These are phyloP conservation scores for Physeter macrocephalus DNA, from an alignment of 2,113 vertebrate genomes.

Conservation along the genomic window DNA sequence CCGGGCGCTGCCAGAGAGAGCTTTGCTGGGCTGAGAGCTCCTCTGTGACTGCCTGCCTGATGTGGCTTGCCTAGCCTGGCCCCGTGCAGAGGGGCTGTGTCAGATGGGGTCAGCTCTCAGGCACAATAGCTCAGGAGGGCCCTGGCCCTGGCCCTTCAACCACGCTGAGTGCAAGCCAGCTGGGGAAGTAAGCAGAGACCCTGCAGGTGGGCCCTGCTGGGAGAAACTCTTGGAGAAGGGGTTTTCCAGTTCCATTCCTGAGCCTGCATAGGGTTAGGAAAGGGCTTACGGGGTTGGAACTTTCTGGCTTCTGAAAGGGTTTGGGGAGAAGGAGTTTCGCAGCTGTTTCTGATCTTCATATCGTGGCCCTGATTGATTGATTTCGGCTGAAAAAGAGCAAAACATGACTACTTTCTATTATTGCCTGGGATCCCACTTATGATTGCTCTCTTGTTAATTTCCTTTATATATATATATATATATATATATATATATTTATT, in stretches of 20 bases:
- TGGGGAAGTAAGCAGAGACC: background rate
- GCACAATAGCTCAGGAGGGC: background rate
- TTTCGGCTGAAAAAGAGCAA: background rate
- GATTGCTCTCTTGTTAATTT: background rate
- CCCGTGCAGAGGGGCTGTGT: background rate
- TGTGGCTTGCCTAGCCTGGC: background rate
- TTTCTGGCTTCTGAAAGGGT: background rate
- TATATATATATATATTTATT: background rate
- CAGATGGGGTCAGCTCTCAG: background rate
- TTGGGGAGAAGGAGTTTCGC: background rate
- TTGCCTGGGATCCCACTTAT: background rate
- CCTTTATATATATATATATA: background rate
- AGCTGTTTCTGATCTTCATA: background rate
- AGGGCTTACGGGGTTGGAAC: background rate
- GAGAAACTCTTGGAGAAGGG: background rate
- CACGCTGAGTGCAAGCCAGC: background rate
- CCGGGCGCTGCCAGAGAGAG: background rate
- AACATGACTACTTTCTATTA: rapidly evolving
- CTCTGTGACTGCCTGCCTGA: background rate
- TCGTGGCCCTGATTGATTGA: background rate
- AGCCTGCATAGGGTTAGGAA: background rate
- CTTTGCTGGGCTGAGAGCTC: background rate
- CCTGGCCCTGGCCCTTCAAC: background rate
- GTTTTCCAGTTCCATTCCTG: background rate
- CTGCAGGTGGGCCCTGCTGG: background rate